A percentile compares a stretch with the other conserved stretches of the same genome.
Conservation (phyloP, 2,113 vertebrate genomes). For the Rallus limicola region DNA sequence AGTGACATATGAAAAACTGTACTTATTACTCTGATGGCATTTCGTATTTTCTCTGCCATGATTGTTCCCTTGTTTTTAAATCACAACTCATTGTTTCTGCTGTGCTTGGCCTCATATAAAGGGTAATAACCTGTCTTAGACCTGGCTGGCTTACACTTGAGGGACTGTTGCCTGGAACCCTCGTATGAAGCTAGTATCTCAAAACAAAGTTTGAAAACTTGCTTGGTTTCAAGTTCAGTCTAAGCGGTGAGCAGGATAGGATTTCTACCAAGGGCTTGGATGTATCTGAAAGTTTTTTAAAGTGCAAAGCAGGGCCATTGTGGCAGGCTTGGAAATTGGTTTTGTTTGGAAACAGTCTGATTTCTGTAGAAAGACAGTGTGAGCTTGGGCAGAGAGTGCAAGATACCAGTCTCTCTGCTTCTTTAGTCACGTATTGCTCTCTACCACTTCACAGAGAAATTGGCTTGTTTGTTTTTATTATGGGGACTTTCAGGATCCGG, state of each 20-base stretch:
- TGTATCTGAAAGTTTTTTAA: not conserved
- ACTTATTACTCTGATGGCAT: not conserved
- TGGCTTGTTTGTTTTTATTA: not conserved
- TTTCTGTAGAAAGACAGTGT: not conserved
- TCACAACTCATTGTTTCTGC: not conserved
- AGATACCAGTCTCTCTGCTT: not conserved
- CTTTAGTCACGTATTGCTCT: not conserved
- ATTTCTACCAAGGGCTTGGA: not conserved
- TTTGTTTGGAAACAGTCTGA: not conserved
- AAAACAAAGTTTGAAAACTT: not conserved
- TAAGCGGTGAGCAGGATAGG: not conserved
- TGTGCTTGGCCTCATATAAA: not conserved
- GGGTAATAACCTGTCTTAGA: not conserved
- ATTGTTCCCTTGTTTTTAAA: not conserved
- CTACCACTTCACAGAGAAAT: not conserved
- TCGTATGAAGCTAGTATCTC: not conserved
- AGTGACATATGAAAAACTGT: not conserved
- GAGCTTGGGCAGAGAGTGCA: not conserved
- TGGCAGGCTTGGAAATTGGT: not conserved
- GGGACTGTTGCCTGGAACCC: not conserved
- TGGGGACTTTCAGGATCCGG: not conserved
- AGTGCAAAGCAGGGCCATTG: not conserved
- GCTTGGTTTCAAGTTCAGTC: not conserved
- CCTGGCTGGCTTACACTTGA: not conserved
- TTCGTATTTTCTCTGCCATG: not conserved